Evolutionary conservation across 2,113 vertebrate genomes (phyloP).

Genomic region (Meriones unguiculatus): DNA sequence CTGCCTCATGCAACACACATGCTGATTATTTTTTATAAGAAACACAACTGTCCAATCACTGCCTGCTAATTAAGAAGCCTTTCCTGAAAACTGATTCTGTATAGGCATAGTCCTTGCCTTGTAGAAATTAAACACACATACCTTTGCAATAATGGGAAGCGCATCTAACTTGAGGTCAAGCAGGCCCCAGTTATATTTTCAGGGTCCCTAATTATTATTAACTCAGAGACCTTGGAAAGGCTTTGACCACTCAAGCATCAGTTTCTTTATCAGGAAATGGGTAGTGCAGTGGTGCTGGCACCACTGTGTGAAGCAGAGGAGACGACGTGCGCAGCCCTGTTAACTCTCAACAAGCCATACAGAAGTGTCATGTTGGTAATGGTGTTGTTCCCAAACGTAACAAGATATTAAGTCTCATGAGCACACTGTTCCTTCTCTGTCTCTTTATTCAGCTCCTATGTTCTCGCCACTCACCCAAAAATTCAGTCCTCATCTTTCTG

Average conservation of each 20-base stretch:
- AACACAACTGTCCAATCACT: slow-evolving; percentile 36
- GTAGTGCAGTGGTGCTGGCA: neutral
- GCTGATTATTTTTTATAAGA: slow-evolving; percentile 39
- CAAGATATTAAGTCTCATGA: neutral
- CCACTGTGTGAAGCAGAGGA: neutral
- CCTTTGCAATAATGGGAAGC: slow-evolving; percentile 28
- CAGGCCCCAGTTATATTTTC: neutral
- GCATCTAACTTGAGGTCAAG: neutral
- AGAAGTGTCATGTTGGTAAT: neutral
- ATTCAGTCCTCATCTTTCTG: slow-evolving; percentile 6
- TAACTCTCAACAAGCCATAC: neutral
- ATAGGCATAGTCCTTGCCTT: neutral
- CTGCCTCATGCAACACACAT: neutral
- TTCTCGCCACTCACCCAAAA: neutral
- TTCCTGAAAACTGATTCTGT: slow-evolving; percentile 21
- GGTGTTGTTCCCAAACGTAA: neutral
- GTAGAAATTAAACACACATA: slow-evolving; percentile 53
- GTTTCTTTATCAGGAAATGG: neutral
- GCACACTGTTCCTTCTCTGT: slow-evolving; percentile 22
- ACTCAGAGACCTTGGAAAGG: neutral
- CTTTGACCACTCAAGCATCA: slow-evolving; percentile 13
- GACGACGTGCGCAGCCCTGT: neutral
- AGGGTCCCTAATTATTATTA: slow-evolving; percentile 8
- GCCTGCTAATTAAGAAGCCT: slow-evolving; percentile 44
- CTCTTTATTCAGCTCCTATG: neutral